Evolutionary conservation across 2,113 vertebrate genomes (phyloP).

Genomic region (Merops nubicus): DNA sequence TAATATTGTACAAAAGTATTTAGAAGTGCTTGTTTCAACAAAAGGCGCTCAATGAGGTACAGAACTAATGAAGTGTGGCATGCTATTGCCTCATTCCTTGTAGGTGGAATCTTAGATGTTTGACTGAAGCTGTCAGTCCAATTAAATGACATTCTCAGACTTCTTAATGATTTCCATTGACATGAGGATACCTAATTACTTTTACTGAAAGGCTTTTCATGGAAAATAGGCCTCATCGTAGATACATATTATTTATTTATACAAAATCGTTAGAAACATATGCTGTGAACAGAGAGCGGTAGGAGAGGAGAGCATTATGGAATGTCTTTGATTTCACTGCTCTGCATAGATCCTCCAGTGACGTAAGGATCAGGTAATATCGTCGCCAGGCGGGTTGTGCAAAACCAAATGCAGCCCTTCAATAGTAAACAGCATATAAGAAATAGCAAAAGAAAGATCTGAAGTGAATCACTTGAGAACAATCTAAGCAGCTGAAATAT

Average conservation of each 20-base stretch:
- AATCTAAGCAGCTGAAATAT: constrained; percentile 63
- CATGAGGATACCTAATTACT: neutral
- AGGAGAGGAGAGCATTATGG: neutral
- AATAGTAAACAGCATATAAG: constrained; percentile 14
- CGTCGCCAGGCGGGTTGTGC: neutral
- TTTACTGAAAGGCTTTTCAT: neutral
- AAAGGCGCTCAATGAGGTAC: neutral
- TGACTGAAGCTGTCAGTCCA: neutral
- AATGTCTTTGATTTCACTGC: neutral
- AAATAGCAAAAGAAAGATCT: constrained; percentile 42
- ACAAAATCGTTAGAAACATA: neutral
- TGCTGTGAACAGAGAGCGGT: neutral
- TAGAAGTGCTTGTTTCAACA: neutral
- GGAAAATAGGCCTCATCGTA: neutral
- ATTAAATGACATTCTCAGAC: neutral
- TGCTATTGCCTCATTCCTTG: neutral
- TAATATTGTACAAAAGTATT: neutral
- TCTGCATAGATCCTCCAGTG: neutral
- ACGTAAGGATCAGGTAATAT: neutral
- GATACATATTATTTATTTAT: neutral
- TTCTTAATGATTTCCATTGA: neutral
- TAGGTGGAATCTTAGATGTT: neutral
- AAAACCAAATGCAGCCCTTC: neutral
- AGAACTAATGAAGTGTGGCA: neutral
- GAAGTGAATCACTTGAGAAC: constrained; percentile 45